Evolutionary conservation across 2,113 vertebrate genomes (phyloP).

Genomic region (Noturus placidus): DNA sequence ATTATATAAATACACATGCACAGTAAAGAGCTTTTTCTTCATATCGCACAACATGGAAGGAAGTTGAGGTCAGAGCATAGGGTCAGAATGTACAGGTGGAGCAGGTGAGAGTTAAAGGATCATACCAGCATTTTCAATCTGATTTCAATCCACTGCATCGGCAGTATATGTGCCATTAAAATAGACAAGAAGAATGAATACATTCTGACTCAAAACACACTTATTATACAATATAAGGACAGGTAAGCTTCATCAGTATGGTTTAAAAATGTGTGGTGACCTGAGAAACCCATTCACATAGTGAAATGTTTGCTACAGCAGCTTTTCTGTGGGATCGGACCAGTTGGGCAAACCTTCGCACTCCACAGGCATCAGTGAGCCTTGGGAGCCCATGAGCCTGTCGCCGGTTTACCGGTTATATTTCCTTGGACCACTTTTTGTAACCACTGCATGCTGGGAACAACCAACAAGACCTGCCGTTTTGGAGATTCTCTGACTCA

Average conservation of each 20-base stretch:
- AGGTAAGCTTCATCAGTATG: not conserved
- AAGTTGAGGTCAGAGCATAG: not conserved
- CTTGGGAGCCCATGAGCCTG: no score
- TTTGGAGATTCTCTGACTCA: no score
- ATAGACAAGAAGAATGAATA: not conserved
- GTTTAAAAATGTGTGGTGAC: not conserved
- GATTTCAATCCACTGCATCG: not conserved
- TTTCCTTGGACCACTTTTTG: no score
- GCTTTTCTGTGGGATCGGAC: no score
- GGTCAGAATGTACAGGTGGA: not conserved
- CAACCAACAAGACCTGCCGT: no score
- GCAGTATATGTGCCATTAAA: not conserved
- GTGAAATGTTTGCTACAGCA: not conserved
- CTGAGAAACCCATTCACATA: not conserved
- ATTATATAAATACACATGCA: not conserved
- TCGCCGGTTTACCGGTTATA: no score
- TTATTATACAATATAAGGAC: not conserved
- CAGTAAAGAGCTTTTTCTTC: not conserved
- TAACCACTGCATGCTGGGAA: no score
- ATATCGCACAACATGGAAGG: not conserved
- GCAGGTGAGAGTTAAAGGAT: not conserved
- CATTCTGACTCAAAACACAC: not conserved
- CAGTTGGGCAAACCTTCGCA: no score
- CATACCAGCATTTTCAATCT: not conserved
- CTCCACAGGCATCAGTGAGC: no score